phyloP scores from a whole-genome alignment of 2,113 vertebrate genomes.

The Gadus macrocephalus region DNA sequence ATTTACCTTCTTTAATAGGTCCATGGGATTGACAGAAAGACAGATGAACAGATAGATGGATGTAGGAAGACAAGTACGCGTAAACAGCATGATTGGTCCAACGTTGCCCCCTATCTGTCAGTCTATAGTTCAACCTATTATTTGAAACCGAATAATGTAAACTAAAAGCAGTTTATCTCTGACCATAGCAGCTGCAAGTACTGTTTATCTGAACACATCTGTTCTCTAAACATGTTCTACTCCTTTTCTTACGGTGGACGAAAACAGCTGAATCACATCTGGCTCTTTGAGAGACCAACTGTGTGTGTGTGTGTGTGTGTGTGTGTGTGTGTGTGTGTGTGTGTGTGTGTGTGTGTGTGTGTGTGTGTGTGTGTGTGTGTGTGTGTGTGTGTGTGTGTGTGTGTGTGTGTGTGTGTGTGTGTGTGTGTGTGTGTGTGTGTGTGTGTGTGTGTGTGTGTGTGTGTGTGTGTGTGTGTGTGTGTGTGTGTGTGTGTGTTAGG shows the following conservation, averaged over 20 bases:
- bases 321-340: conserved; percentile 1
- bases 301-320: neutral
- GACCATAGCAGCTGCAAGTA: neutral
- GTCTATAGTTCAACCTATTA: too few relatives aligned
- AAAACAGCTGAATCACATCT: neutral
- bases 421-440: too few relatives aligned
- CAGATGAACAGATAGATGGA: neutral
- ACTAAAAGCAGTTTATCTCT: too few relatives aligned
- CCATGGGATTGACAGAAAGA: neutral
- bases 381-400: neutral
- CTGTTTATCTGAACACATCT: neutral
- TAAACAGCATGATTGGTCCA: too few relatives aligned
- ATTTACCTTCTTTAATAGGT: neutral
- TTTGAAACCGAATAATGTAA: too few relatives aligned
- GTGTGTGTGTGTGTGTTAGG: too few relatives aligned
- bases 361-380: neutral
- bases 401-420: too few relatives aligned
- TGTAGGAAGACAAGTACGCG: neutral
- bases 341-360: neutral
- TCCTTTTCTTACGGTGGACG: neutral
- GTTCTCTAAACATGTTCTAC: neutral
- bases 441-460: too few relatives aligned
- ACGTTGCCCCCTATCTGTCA: too few relatives aligned
- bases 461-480: too few relatives aligned
- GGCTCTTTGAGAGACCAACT: too few relatives aligned